A percentile compares a stretch with the other conserved stretches of the same genome.
Evolutionary conservation across 2,888 invertebrate species (phyloP).

Genomic region (Habrosyne pyritoides): DNA sequence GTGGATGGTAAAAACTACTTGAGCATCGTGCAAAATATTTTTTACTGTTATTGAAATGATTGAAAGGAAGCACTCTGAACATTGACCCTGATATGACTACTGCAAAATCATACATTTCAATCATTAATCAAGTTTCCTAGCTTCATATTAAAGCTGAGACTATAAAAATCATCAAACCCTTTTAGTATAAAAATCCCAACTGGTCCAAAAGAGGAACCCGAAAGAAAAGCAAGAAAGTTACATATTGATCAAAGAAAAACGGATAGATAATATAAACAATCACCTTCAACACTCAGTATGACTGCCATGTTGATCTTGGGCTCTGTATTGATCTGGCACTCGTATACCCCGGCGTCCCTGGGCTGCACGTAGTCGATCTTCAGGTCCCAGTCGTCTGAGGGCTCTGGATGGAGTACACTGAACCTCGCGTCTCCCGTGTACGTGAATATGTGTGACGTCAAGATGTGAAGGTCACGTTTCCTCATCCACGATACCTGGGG

Average conservation of each 20-base stretch:
- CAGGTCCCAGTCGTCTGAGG: conserved; percentile 94
- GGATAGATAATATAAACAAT: conserved; percentile 33
- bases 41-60: too few relatives aligned
- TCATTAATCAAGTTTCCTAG: too few relatives aligned
- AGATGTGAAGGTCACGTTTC: conserved; percentile 91
- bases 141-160: too few relatives aligned
- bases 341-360: conserved; percentile 92
- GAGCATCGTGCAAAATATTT: too few relatives aligned
- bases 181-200: not conserved
- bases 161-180: too few relatives aligned
- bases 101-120: too few relatives aligned
- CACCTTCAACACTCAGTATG: conserved; percentile 91
- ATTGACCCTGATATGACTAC: too few relatives aligned
- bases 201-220: too few relatives aligned
- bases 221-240: too few relatives aligned
- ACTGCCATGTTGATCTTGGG: conserved; percentile 95
- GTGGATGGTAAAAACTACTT: too few relatives aligned
- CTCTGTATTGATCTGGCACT: conserved; percentile 95
- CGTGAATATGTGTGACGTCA: conserved; percentile 91
- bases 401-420: conserved; percentile 92
- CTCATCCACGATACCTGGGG: conserved; percentile 92
- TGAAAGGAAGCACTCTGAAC: too few relatives aligned
- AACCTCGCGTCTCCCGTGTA: conserved; percentile 95
- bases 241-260: not conserved
- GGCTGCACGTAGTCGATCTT: conserved; percentile 93